A percentile compares a stretch with the other conserved stretches of the same genome.
phyloP scores from a whole-genome alignment of 1,140 invertebrate genomes.

The Octopus bimaculoides region DNA sequence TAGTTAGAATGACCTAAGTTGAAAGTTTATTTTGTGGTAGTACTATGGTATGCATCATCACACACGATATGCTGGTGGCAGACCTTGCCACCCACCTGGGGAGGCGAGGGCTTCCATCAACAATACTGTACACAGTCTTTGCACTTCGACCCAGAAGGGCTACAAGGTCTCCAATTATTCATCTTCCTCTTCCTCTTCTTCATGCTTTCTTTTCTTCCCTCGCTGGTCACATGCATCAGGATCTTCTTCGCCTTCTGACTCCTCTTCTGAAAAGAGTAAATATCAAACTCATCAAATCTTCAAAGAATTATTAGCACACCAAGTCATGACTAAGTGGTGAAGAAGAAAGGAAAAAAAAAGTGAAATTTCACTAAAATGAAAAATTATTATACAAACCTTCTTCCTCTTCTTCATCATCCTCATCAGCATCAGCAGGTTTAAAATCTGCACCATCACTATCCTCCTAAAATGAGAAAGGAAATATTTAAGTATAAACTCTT shows the following conservation, averaged over 20 bases:
- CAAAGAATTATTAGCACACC: neutral
- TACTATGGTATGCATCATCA: conserved; percentile 9
- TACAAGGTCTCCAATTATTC: conserved; percentile 7
- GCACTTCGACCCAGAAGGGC: neutral
- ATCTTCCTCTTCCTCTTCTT: conserved; percentile 28
- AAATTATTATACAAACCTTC: no score
- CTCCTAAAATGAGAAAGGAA: conserved; percentile 32
- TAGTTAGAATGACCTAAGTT: conserved; percentile 7
- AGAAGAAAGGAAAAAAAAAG: no score
- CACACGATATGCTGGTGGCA: conserved; percentile 2
- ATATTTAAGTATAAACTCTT: neutral
- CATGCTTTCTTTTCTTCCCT: conserved; percentile 35
- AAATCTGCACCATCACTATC: conserved; percentile 52
- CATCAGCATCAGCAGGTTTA: conserved; percentile 37
- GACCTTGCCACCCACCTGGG: neutral
- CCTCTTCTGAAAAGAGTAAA: conserved; percentile 18
- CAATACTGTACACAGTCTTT: conserved; percentile 1
- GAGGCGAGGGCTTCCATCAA: neutral
- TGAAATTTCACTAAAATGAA: neutral
- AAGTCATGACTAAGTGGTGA: neutral
- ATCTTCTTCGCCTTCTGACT: conserved; percentile 26
- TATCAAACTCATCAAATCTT: neutral
- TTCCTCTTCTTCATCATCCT: conserved; percentile 33
- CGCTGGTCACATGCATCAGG: conserved; percentile 18
- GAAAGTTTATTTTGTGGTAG: neutral